phyloP scores from a whole-genome alignment of 2,113 vertebrate genomes.

The Hystrix brachyura region DNA sequence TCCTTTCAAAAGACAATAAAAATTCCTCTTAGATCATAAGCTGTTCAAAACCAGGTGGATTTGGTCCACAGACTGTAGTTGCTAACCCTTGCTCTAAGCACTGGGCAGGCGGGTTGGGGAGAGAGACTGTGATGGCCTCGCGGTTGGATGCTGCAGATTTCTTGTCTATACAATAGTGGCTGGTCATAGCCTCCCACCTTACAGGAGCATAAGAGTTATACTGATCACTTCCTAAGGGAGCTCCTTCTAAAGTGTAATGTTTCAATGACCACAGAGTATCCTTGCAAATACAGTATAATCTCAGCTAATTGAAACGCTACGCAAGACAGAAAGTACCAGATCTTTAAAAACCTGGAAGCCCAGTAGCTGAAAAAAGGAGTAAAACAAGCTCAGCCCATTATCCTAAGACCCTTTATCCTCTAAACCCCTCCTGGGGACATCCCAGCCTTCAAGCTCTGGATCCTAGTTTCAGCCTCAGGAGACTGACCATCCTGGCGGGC shows the following conservation, averaged over 20 bases:
- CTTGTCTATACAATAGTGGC: not conserved
- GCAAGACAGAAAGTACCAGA: not conserved
- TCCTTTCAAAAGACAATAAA: constrained; percentile 13
- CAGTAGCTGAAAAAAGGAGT: not conserved
- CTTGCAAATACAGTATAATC: not conserved
- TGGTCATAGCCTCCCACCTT: not conserved
- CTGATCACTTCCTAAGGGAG: not conserved
- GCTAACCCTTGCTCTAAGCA: not conserved
- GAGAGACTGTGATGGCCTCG: not conserved
- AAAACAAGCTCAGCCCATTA: not conserved
- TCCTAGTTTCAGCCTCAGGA: not conserved
- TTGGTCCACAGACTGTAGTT: not conserved
- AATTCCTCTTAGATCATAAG: not conserved
- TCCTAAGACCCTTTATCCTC: not conserved
- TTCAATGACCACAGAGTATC: not conserved
- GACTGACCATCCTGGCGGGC: no score
- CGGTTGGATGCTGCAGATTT: not conserved
- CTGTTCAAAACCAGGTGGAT: not conserved
- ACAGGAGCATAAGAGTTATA: not conserved
- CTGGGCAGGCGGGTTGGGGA: not conserved
- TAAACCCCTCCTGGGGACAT: not conserved
- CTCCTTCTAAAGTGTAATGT: constrained; percentile 7
- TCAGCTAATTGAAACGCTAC: not conserved
- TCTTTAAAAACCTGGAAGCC: not conserved
- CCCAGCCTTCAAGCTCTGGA: not conserved